Evolutionary conservation across 2,797 vertebrate genomes (phyloP).

Genomic region (Chelmon rostratus): DNA sequence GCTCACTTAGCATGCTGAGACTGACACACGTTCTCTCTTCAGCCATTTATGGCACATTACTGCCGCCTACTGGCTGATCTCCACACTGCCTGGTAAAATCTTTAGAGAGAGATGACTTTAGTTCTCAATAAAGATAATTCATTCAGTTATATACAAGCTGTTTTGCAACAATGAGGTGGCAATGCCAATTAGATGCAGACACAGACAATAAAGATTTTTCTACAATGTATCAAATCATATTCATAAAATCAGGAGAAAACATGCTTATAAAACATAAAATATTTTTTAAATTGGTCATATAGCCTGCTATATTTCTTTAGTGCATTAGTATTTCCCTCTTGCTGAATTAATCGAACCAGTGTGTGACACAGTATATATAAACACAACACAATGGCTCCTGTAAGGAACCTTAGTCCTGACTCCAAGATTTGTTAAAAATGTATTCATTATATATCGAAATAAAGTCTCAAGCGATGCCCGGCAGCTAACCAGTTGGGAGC

Average conservation of each 20-base stretch:
- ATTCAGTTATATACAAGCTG: background rate
- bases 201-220: background rate
- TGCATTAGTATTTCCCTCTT: background rate
- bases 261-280: background rate
- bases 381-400: background rate
- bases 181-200: background rate
- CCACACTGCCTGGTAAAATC: background rate
- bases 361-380: background rate
- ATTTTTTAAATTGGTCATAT: background rate
- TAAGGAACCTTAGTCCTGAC: background rate
- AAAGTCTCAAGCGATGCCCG: accelerated
- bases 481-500: background rate
- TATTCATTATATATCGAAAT: background rate
- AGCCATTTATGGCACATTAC: slow-evolving; percentile 14
- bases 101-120: background rate
- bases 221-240: background rate
- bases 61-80: slow-evolving; percentile 53
- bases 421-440: background rate
- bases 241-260: background rate
- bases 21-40: background rate
- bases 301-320: background rate
- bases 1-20: background rate
- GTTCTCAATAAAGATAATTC: background rate
- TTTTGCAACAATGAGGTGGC: background rate
- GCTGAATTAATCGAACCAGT: background rate